A percentile compares a stretch with the other conserved stretches of the same genome.
Evolutionary conservation across 2,888 invertebrate species (phyloP).

Genomic region (Amorpha juglandis): DNA sequence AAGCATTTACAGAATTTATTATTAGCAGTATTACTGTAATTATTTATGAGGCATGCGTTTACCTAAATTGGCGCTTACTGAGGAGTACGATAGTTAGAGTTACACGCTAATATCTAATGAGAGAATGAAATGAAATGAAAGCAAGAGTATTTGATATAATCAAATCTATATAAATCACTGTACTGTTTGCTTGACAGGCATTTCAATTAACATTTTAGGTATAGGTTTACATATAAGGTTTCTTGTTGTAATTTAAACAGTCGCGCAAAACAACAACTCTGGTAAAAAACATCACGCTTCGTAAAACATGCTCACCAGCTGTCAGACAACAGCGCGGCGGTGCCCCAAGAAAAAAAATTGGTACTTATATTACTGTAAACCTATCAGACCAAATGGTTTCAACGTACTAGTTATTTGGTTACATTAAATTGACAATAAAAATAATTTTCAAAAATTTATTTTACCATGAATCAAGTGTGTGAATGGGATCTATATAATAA

Average conservation of each 20-base stretch:
- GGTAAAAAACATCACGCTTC: conserved; percentile 79
- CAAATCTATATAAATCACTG: too few relatives aligned
- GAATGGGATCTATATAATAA: conserved; percentile 75
- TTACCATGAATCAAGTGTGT: conserved; percentile 67
- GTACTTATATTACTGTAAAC: conserved; percentile 30
- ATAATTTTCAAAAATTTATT: conserved; percentile 27
- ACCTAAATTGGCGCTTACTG: too few relatives aligned
- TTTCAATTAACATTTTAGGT: conserved; percentile 41
- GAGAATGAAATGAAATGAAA: neutral
- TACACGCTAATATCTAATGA: neutral
- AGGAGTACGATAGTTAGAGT: conserved; percentile 8
- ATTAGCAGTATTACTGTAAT: conserved; percentile 20
- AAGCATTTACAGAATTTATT: conserved; percentile 17
- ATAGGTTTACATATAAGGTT: conserved; percentile 63
- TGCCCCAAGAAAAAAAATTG: conserved; percentile 38
- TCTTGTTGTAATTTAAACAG: conserved; percentile 73
- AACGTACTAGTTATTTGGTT: conserved; percentile 20
- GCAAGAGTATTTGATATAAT: too few relatives aligned
- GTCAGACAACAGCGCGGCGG: conserved; percentile 45
- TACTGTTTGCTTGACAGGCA: conserved; percentile 40
- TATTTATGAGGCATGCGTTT: conserved; percentile 9
- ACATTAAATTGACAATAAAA: conserved; percentile 22
- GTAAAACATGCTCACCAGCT: conserved; percentile 71
- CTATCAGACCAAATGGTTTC: conserved; percentile 23
- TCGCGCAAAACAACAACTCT: conserved; percentile 62